Evolutionary conservation across 2,797 vertebrate species (phyloP), one percentile per base, ranked within the genome.

Genomic region (Melanotaenia nigrans): DNA sequence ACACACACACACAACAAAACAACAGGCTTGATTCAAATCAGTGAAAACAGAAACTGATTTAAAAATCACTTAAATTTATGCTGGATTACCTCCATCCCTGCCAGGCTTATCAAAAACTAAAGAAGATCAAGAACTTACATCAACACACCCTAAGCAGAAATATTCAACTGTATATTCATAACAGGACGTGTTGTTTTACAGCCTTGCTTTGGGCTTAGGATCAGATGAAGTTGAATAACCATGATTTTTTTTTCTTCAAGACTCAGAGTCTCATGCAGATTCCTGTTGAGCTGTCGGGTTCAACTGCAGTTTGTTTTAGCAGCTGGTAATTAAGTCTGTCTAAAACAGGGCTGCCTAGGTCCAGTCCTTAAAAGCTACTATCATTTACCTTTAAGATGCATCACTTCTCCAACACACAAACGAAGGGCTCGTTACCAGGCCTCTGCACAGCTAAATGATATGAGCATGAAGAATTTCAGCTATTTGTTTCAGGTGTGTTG

Each of bases 1-100:
- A 55, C 33, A 45, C 18, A 18, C 3, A 4, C 42, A 63, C 55
- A n/a, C 18, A 55, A 22, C 32, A 33, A 33, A 33, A 33, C 32
- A 22, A 74, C 71, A 47, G 60, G 70, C 38, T 56, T 66, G 60
- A 73, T 71, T 68, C 55, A 60, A 73, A 61, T 49, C 49, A 42
- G 64, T 32, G 35, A 64, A 69, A 77, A 73, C 35, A 53, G 0
- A 69, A 73, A 74, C 38, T 68, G 42, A 71, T 80, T 69, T 67
- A 38, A 62, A 72, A 75, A 78, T 79, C 35, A 36, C 73, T 49
- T 59, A 73, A 53, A 71, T 60, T 61, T 62, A 58, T 45, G 47
- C 5, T 0, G 30, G 32, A 61, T 28, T 2, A 63, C 33, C 13
- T 22, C 33, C 42, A 33, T 61, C 45, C 49, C 58, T 1, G 0